These are phyloP conservation scores for Pseudomyrmex flavicornis DNA, from an alignment of 1,140 invertebrate genomes.

Conservation along the genomic window DNA sequence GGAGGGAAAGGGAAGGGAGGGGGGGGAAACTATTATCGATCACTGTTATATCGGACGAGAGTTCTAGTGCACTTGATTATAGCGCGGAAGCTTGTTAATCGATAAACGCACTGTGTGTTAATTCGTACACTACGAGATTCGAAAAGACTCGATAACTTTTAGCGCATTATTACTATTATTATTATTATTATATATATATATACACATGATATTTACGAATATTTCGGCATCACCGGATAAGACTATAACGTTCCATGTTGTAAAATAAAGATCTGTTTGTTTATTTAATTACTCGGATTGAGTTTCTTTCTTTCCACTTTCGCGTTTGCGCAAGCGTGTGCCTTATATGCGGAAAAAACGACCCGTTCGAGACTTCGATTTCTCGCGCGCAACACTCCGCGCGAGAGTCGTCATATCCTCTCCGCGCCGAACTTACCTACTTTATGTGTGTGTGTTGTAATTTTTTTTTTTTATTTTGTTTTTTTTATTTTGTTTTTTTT, in stretches of 20 bases:
- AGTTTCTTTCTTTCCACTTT: slow-evolving; percentile 64
- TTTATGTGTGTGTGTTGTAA: slow-evolving; percentile 7
- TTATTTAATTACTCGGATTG: slow-evolving; percentile 70
- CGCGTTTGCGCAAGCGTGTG: slow-evolving; percentile 1
- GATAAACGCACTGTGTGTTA: slow-evolving; percentile 37
- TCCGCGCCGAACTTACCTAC: not conserved
- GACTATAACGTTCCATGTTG: slow-evolving; percentile 67
- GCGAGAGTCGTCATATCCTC: slow-evolving; percentile 4
- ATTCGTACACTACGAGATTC: slow-evolving; percentile 38
- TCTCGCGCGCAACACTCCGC: not conserved
- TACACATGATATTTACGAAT: slow-evolving; percentile 67
- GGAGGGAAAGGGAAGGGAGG: no score
- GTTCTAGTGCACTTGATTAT: slow-evolving; percentile 50
- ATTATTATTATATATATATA: no score
- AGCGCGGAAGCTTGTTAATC: slow-evolving; percentile 31
- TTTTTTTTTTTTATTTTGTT: no score
- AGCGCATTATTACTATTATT: no score
- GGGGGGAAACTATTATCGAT: slow-evolving; percentile 12
- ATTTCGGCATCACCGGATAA: slow-evolving; percentile 78
- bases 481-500: no score
- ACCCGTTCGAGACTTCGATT: not conserved
- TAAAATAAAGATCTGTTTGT: slow-evolving; percentile 76
- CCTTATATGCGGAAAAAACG: no score
- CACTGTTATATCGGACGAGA: slow-evolving; percentile 31
- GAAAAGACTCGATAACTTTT: not conserved